Conservation (phyloP, 2,113 vertebrate species). For the Corythornis cristatus region DNA sequence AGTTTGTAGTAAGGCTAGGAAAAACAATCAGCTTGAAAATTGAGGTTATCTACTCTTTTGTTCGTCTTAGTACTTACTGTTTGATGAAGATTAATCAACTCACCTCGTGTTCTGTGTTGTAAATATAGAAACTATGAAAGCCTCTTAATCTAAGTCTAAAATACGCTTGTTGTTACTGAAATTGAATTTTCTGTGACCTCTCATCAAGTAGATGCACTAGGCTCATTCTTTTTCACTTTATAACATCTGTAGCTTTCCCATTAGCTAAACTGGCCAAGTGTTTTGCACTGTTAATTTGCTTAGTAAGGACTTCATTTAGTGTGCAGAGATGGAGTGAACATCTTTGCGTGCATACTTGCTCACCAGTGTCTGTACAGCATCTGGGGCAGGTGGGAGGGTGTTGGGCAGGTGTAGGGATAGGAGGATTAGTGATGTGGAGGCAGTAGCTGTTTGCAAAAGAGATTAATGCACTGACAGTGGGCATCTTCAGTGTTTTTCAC, state of each 20-base stretch:
- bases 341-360: neutral
- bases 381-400: neutral
- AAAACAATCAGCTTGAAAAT: neutral
- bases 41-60: neutral
- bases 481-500: neutral
- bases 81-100: neutral
- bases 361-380: neutral
- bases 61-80: neutral
- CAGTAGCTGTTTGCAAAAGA: neutral
- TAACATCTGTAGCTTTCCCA: neutral
- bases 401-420: neutral
- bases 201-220: neutral
- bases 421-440: neutral
- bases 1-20: neutral
- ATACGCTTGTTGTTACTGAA: neutral
- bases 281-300: neutral
- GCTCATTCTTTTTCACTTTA: neutral
- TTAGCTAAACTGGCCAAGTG: neutral
- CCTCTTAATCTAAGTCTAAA: neutral
- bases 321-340: neutral
- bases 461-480: neutral
- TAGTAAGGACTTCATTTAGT: neutral
- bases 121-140: neutral
- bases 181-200: neutral
- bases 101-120: neutral